phyloP scores from a whole-genome alignment of 2,888 invertebrate genomes.

The Sipha maydis region DNA sequence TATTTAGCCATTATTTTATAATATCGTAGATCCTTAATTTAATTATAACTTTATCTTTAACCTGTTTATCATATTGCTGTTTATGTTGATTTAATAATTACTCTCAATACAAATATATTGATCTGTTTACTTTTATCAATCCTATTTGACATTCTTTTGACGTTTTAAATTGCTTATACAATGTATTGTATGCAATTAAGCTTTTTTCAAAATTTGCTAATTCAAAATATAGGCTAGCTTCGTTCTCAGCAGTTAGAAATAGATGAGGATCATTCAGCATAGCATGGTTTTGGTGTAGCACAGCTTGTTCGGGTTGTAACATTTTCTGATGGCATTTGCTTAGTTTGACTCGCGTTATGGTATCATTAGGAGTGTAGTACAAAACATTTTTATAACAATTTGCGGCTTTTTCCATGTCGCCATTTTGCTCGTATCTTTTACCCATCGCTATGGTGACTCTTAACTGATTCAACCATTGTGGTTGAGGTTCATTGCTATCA shows the following conservation, averaged over 20 bases:
- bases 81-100: too few species aligned
- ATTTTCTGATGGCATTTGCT: conserved; percentile 39
- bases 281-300: not conserved
- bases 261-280: not conserved
- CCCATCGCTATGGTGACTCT: conserved; percentile 15
- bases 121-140: conserved; percentile 10
- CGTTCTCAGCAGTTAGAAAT: not conserved
- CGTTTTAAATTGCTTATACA: not conserved
- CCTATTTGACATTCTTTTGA: not conserved
- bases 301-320: conserved; percentile 3
- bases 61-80: too few species aligned
- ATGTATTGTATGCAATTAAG: not conserved
- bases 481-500: not conserved
- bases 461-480: conserved; percentile 36
- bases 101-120: not conserved
- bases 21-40: too few species aligned
- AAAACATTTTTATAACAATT: conserved; percentile 28
- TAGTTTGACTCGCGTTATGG: not conserved
- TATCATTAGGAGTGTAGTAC: not conserved
- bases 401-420: conserved; percentile 34
- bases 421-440: conserved; percentile 1
- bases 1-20: too few species aligned
- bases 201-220: conserved; percentile 9
- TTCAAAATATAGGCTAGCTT: conserved; percentile 19
- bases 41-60: too few species aligned